These are phyloP conservation scores for Chloroceryle inda DNA, from an alignment of 2,797 vertebrate species.

Conservation along the genomic window DNA sequence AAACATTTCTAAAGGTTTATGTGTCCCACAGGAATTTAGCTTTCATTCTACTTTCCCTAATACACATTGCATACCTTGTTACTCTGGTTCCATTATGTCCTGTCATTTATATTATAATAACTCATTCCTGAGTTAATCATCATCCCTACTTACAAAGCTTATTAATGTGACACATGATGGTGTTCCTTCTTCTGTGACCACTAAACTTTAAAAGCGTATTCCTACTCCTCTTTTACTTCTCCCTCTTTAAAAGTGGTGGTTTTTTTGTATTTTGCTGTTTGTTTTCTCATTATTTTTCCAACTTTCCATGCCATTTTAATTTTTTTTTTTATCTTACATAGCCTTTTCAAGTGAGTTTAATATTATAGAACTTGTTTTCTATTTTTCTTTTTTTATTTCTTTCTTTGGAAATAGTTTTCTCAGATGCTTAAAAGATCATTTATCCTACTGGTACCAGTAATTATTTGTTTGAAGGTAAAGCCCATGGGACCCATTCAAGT, in stretches of 20 bases:
- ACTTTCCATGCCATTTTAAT: neutral
- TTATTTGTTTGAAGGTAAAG: conserved; percentile 11
- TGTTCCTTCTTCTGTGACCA: conserved; percentile 54
- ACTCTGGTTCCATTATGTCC: conserved; percentile 69
- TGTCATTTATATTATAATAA: conserved; percentile 75
- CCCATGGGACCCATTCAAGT: neutral
- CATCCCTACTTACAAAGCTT: conserved; percentile 40
- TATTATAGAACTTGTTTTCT: neutral
- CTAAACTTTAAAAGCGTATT: conserved; percentile 44
- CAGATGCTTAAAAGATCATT: neutral
- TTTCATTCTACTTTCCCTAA: conserved; percentile 70
- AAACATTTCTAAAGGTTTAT: conserved; percentile 42
- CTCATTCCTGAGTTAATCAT: conserved; percentile 64
- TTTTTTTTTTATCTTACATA: neutral
- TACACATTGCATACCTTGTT: conserved; percentile 60
- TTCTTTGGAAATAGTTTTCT: conserved; percentile 8
- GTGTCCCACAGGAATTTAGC: conserved; percentile 53
- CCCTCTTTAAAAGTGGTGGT: neutral
- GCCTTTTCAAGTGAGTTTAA: neutral
- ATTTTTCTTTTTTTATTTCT: neutral
- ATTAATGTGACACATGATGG: conserved; percentile 44
- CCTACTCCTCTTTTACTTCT: neutral
- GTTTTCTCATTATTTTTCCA: neutral
- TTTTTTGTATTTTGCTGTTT: conserved; percentile 21
- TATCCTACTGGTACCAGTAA: conserved; percentile 6